phyloP scores from a whole-genome alignment of 2,113 vertebrate species.

The Bos javanicus region DNA sequence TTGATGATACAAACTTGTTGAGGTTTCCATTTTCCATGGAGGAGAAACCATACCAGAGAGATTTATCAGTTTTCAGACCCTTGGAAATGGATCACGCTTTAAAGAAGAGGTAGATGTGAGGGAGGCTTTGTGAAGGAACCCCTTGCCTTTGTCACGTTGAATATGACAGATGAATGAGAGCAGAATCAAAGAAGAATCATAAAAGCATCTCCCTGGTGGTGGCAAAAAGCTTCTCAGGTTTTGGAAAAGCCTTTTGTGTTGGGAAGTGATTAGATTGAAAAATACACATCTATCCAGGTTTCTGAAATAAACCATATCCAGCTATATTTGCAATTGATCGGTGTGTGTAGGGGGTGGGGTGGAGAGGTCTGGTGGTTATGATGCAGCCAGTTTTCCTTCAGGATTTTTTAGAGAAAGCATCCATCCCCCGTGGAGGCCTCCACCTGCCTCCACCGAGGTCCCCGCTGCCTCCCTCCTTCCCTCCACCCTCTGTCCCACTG shows the following conservation, averaged over 20 bases:
- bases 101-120: background rate
- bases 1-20: background rate
- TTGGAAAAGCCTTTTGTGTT: background rate
- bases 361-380: background rate
- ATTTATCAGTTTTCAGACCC: background rate
- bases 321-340: fast-evolving
- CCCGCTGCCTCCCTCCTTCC: background rate
- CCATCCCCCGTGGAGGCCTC: background rate
- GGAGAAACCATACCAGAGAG: background rate
- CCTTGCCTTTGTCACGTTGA: background rate
- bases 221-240: fast-evolving
- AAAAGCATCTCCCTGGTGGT: fast-evolving
- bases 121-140: background rate
- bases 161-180: background rate
- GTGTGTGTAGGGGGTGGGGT: background rate
- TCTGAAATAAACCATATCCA: background rate
- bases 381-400: fast-evolving
- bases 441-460: fast-evolving
- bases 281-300: fast-evolving
- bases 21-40: background rate
- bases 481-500: background rate
- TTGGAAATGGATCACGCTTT: background rate
- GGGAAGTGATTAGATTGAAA: background rate
- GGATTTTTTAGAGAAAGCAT: background rate
- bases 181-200: background rate